Conservation (phyloP, 1,140 invertebrate genomes). For the Pararge aegeria region DNA sequence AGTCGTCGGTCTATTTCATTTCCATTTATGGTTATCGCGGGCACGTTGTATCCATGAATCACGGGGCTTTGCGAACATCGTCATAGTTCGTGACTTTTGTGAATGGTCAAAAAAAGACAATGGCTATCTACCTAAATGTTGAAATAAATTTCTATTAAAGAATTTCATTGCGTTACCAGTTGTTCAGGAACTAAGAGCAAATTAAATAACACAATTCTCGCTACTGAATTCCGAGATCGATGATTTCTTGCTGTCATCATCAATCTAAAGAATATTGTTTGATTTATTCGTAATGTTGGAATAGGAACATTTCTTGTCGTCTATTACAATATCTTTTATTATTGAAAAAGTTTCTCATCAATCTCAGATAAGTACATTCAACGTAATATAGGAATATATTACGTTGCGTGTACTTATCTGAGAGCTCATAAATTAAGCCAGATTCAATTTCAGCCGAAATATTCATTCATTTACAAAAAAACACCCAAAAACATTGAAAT, state of each 20-base stretch:
- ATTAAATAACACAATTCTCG: neutral
- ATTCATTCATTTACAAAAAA: too few relatives aligned
- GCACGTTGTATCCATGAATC: conserved; percentile 30
- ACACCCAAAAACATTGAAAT: too few relatives aligned
- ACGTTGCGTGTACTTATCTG: too few relatives aligned
- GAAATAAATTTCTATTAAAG: neutral
- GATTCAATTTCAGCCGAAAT: too few relatives aligned
- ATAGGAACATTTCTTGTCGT: too few relatives aligned
- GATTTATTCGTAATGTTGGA: too few relatives aligned
- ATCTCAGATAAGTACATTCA: too few relatives aligned
- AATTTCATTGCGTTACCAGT: neutral
- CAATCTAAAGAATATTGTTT: neutral
- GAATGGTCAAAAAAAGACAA: neutral
- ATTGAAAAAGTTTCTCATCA: too few relatives aligned
- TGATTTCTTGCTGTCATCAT: neutral
- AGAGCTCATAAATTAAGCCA: too few relatives aligned
- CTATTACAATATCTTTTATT: too few relatives aligned
- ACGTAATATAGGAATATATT: too few relatives aligned
- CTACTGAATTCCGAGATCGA: neutral
- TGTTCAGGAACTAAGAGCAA: neutral
- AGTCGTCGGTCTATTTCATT: conserved; percentile 34
- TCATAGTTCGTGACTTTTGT: conserved; percentile 14
- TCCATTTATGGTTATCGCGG: conserved; percentile 39
- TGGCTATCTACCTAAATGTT: neutral
- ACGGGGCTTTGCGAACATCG: conserved; percentile 16